phyloP scores from a whole-genome alignment of 1,140 invertebrate species.

The Euschistus heros region DNA sequence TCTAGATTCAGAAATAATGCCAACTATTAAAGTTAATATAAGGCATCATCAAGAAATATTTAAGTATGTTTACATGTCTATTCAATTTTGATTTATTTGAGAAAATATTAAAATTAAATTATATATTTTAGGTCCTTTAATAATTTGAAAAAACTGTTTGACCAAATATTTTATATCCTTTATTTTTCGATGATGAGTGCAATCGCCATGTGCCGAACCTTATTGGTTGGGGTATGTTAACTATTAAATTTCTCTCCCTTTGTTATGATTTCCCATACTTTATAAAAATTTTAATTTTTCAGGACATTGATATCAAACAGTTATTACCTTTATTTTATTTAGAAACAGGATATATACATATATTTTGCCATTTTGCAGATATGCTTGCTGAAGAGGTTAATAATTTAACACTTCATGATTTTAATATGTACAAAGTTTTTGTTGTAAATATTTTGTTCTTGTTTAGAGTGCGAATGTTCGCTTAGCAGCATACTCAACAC shows the following conservation, averaged over 20 bases:
- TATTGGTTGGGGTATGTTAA: not conserved
- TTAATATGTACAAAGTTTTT: too few species aligned
- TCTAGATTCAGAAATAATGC: not conserved
- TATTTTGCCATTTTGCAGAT: not conserved
- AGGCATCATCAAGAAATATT: conserved; percentile 7
- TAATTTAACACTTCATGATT: too few species aligned
- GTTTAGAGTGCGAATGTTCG: conserved; percentile 5
- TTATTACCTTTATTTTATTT: not conserved
- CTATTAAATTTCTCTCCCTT: not conserved
- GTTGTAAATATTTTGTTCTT: not conserved
- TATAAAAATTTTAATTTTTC: not conserved
- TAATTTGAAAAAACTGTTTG: conserved; percentile 4
- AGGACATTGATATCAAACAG: not conserved
- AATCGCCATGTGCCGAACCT: conserved; percentile 3
- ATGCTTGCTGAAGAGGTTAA: not conserved
- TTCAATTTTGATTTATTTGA: not conserved
- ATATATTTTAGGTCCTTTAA: conserved; percentile 6
- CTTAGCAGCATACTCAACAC: conserved; percentile 3
- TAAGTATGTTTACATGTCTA: not conserved
- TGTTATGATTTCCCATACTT: too few species aligned
- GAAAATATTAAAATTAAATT: not conserved
- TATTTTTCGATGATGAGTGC: conserved; percentile 11
- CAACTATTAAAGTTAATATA: not conserved
- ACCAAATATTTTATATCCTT: not conserved
- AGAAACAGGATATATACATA: not conserved